Base-by-base conservation (phyloP, 2,113 vertebrate genomes). In the Hydrochoerus hydrochaeris region DNA sequence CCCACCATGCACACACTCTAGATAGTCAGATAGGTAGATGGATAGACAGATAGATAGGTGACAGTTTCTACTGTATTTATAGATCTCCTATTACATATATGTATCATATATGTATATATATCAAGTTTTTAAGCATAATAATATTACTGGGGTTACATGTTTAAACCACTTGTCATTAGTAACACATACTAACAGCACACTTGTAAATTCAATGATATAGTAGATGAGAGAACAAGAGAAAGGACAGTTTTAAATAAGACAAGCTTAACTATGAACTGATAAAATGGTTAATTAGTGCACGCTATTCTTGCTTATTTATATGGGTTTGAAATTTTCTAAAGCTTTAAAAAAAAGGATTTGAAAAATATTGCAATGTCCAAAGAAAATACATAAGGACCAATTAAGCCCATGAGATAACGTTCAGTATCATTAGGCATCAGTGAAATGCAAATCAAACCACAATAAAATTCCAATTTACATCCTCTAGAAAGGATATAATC, bases 371-470 rank as follows among this genome's bases (percentile, higher is more conserved):
- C 26, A 60, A 69, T 77, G 65, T 69, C 22, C 80, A 91, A 84
- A 94, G 57, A 85, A 93, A 54, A 57, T 75, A 85, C 11, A 32
- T 16, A 73, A 65, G 54, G 17, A 26, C 32, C 28, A 57, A 16
- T 67, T 85, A 94, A 94, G 65, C 30, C 67, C 49, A 81, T 49
- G 60, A 90, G 38, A 63, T 8, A 65, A 95, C 22, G 30, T 20
- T 52, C 38, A 89, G 11, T 78, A 80, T 85, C 22, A 54, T 63
- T 80, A 91, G 28, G 20, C 10, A 57, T 75, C 35, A 73, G 78
- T 28, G 46, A 96, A 96, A 75, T 75, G 67, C 20, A 81, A 93
- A 73, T 80, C 22, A 95, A 95, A 69, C 6, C 20, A 90, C 28
- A 73, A 9, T 71, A 73, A 80, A 17, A 90, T 82, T 46, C 57